Evolutionary conservation across 2,113 vertebrate genomes (phyloP).

Genomic region (Ctenodactylus gundi): DNA sequence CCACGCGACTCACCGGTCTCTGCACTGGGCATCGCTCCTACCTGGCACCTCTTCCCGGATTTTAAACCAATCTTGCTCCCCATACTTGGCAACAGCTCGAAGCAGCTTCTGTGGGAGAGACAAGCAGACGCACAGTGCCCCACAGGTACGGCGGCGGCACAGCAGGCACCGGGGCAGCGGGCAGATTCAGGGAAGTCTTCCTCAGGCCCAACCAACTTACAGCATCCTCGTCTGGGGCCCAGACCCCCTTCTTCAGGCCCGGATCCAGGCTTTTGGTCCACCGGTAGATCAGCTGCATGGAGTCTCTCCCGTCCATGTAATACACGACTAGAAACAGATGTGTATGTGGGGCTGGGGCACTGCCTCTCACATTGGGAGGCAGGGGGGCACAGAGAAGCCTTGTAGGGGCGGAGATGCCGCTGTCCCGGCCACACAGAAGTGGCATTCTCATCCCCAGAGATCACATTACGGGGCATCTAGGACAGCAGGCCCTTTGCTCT

Average conservation of each 20-base stretch:
- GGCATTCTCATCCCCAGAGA: no score
- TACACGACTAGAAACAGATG: conserved; percentile 89
- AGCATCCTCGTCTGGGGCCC: conserved; percentile 91
- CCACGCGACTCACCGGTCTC: conserved; percentile 88
- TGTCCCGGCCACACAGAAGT: no score
- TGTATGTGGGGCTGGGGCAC: fast-evolving
- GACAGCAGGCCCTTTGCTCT: background rate
- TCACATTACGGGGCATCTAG: no score
- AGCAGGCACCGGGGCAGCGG: fast-evolving
- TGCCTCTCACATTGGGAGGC: background rate
- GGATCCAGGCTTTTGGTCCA: conserved; percentile 94
- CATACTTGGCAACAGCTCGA: conserved; percentile 87
- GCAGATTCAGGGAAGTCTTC: no score
- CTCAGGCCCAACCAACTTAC: conserved; percentile 72
- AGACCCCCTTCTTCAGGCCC: conserved; percentile 88
- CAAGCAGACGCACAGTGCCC: background rate
- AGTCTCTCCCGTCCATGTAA: conserved; percentile 95
- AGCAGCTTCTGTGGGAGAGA: conserved; percentile 86
- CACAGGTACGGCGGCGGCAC: fast-evolving
- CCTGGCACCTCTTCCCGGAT: conserved; percentile 92
- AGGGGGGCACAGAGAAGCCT: background rate
- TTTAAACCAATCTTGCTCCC: conserved; percentile 92
- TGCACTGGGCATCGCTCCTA: conserved; percentile 90
- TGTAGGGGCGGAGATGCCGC: background rate
- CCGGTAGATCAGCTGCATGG: conserved; percentile 91